These are phyloP conservation scores for Coregonus clupeaformis DNA, from an alignment of 2,113 vertebrate species.

Conservation along the genomic window DNA sequence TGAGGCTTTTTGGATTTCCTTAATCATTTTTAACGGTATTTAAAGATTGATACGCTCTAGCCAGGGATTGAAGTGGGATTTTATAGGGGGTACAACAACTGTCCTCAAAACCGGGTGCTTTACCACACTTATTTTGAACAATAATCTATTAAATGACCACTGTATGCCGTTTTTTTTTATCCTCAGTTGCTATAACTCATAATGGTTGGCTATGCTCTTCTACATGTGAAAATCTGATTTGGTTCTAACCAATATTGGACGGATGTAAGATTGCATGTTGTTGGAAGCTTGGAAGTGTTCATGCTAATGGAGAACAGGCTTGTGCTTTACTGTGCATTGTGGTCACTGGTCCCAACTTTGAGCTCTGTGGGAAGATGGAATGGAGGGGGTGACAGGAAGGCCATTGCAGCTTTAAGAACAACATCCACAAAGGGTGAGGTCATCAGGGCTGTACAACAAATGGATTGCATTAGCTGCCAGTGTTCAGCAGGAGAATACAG, in stretches of 20 bases:
- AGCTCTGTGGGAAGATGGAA: background rate
- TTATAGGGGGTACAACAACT: background rate
- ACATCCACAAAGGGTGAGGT: slow-evolving; percentile 12
- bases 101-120: background rate
- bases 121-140: background rate
- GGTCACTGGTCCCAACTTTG: background rate
- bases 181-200: background rate
- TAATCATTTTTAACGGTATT: background rate
- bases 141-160: background rate
- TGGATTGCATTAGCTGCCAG: slow-evolving; percentile 3
- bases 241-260: background rate
- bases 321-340: background rate
- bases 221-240: background rate
- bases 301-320: background rate
- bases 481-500: slow-evolving; percentile 13
- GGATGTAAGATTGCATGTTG: background rate
- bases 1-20: background rate
- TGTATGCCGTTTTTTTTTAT: background rate
- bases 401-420: slow-evolving; percentile 5
- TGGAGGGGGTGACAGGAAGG: background rate
- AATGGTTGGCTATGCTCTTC: background rate
- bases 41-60: background rate
- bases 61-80: background rate
- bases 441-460: slow-evolving; percentile 2
- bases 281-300: background rate